These are phyloP conservation scores for Ifrita kowaldi DNA, from an alignment of 2,113 vertebrate species.

Conservation along the genomic window DNA sequence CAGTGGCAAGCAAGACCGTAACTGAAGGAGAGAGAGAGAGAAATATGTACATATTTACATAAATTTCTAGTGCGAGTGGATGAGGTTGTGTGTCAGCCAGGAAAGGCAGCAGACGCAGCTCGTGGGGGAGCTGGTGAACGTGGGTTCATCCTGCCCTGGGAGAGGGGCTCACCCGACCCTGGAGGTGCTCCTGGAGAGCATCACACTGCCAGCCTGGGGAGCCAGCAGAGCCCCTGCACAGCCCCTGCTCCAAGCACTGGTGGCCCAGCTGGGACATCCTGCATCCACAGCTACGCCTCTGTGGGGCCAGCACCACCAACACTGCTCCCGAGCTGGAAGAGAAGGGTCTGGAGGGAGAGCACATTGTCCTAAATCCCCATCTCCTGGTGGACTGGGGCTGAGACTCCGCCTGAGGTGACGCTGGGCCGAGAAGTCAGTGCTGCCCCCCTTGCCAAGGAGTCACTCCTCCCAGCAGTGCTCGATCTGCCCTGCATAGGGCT, in stretches of 20 bases:
- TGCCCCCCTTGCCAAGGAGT: background rate
- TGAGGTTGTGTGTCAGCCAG: background rate
- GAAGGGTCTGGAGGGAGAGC: background rate
- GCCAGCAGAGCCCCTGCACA: background rate
- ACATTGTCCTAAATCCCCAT: background rate
- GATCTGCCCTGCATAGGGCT: fast-evolving
- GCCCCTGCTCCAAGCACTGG: fast-evolving
- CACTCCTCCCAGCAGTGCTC: fast-evolving
- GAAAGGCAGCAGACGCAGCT: background rate
- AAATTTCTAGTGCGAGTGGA: background rate
- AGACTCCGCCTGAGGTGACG: background rate
- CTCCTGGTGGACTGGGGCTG: background rate
- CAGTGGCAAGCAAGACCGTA: background rate
- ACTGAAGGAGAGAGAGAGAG: background rate
- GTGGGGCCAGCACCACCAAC: background rate
- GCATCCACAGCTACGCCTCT: fast-evolving
- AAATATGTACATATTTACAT: background rate
- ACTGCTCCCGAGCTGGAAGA: background rate
- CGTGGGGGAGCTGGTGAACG: fast-evolving
- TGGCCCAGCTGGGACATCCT: background rate
- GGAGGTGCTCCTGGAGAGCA: background rate
- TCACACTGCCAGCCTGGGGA: background rate
- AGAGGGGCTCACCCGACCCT: background rate
- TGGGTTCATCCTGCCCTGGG: background rate
- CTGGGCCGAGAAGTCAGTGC: background rate